Evolutionary conservation across 2,888 invertebrate species (phyloP), one percentile per base, ranked within the genome.

Genomic region (Rhabditophanes sp.): DNA sequence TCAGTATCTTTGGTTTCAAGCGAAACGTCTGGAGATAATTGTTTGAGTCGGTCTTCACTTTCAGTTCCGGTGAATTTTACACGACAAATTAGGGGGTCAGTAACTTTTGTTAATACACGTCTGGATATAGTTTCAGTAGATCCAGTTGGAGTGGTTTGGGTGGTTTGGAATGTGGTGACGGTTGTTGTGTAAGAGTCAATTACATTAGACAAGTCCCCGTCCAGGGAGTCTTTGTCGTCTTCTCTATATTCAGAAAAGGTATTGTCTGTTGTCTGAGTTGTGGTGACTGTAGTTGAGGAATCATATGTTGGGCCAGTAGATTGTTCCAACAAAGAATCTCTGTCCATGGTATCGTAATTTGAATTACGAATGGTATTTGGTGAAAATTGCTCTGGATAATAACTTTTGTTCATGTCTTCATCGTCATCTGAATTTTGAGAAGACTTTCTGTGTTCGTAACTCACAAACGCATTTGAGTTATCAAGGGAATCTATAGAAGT

Each of bases 41-140:
- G 46, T 23, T 44, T 37, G 15, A 64, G 34, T 15, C 53, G 51
- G 26, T 54, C 49, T 30, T 60, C 53, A 18, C 49, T 52, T 25
- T 63, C 62, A 0, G 62, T 56, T 22, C 64, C 64, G 15, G 60
- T 64, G 46, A 64, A 64, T 15, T 47, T 44, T 20, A 64, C 56
- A 15, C 53, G 55, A 16, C 51, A 49, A 12, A 50, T 38, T 8
- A 63, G 46, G 11, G 64, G 64, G 33, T 64, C 63, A 30, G 45
- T 48, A 14, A 57, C 56, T 18, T 50, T 38, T 1, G 64, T 64
- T 31, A 53, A 46, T 9, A 64, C 64, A 26, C 54, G 46, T 18
- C 64, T 45, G n/a, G 56, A 56, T 32, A 64, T 58, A 3, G 56
- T 54, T 40, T 62, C 54, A 30, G 56, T 42, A 3, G 58, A 37